phyloP scores from a whole-genome alignment of 2,888 invertebrate species.

The Synanthedon tipuliformis region DNA sequence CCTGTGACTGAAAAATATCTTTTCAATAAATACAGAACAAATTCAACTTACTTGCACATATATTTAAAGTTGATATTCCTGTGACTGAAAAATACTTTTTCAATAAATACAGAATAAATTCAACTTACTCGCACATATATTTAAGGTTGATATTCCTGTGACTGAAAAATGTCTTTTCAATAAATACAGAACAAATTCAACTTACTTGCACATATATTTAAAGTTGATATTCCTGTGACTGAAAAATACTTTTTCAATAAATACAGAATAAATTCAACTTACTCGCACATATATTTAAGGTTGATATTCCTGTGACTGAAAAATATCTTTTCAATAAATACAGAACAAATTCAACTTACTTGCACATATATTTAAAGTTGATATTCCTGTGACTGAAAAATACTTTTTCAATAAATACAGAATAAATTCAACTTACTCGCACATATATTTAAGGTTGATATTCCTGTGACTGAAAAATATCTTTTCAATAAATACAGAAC shows the following conservation, averaged over 20 bases:
- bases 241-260: no score
- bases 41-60: conserved; percentile 70
- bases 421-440: conserved; percentile 57
- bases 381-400: conserved; percentile 60
- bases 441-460: conserved; percentile 65
- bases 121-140: conserved; percentile 72
- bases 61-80: conserved; percentile 56
- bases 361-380: conserved; percentile 68
- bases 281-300: conserved; percentile 72
- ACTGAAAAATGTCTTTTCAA: conserved; percentile 67
- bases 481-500: no score
- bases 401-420: no score
- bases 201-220: conserved; percentile 73
- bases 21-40: no score
- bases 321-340: no score
- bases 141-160: conserved; percentile 54
- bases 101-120: background rate
- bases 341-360: conserved; percentile 46
- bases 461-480: conserved; percentile 63
- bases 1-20: conserved; percentile 63
- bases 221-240: conserved; percentile 56
- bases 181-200: conserved; percentile 1
- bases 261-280: conserved; percentile 18
- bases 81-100: conserved; percentile 64
- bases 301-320: conserved; percentile 54